Evolutionary conservation across 2,888 invertebrate genomes (phyloP).

Genomic region (Pseudeuparius sepicola): DNA sequence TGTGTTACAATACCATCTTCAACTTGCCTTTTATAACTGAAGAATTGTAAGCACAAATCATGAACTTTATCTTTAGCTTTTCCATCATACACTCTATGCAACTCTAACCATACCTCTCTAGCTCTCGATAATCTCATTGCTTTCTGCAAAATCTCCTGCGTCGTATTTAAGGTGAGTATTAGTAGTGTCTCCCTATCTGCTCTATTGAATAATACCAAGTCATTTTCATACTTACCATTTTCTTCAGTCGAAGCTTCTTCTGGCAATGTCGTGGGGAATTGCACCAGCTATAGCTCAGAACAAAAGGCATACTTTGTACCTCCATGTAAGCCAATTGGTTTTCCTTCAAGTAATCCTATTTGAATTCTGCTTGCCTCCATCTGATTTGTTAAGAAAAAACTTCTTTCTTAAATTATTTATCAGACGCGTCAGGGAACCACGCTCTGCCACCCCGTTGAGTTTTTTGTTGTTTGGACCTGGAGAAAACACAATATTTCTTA

Average conservation of each 20-base stretch:
- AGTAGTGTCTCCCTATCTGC: background rate
- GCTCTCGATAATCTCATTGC: background rate
- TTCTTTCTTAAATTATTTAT: too few relatives aligned
- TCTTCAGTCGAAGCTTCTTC: background rate
- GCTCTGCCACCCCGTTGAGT: too few relatives aligned
- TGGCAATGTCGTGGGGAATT: background rate
- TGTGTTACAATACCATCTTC: conserved; percentile 16
- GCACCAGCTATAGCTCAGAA: background rate
- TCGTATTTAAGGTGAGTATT: background rate
- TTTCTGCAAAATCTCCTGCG: background rate
- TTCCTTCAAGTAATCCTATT: too few relatives aligned
- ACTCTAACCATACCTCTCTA: too few relatives aligned
- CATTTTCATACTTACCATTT: background rate
- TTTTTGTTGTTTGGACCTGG: too few relatives aligned
- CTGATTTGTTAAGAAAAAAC: too few relatives aligned
- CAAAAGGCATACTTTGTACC: background rate
- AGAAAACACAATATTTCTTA: too few relatives aligned
- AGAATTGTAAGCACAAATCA: conserved; percentile 21
- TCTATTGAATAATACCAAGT: background rate
- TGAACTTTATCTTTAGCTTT: conserved; percentile 20
- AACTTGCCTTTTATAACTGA: conserved; percentile 14
- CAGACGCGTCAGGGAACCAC: too few relatives aligned
- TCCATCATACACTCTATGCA: too few relatives aligned
- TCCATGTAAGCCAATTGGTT: too few relatives aligned
- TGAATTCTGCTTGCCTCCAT: too few relatives aligned